Base-by-base conservation (phyloP, 2,888 invertebrate genomes). In the Melangyna quadrimaculata region DNA sequence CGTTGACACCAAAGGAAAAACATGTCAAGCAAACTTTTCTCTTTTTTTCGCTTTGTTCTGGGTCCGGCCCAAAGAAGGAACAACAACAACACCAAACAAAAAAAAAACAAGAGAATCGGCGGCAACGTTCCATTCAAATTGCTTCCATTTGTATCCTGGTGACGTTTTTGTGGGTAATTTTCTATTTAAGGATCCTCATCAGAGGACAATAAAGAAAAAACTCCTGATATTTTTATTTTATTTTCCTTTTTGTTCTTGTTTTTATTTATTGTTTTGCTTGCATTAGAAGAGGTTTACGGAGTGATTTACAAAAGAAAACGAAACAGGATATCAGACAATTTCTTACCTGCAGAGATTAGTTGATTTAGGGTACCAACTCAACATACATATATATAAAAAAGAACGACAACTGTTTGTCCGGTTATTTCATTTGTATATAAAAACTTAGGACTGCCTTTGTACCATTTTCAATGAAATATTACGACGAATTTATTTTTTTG, bases 121-220 rank as follows among this genome's bases (percentile, higher is more conserved):
- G 65, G 53, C 67, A 40, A 59, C 61, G 61, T 72, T 70, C 84
- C 75, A 75, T 71, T 79, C 67, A 84, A 84, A 84, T 84, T 84
- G 79, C 84, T 75, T 75, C 75, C 79, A 84, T 84, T 84, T 79
- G 79, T 79, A 67, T 79, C 71, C 71, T 53, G 79, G 75, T 79
- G 79, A 75, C 71, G 75, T 75, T 79, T 75, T 67, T 84, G 84
- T 75, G 84, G 79, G 79, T 84, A 84, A 84, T 84, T 84, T 84
- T 79, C 83, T 75, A 79, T 83, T 83, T 74, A 48, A 48, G 35
- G 63, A 57, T 78, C 48, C 17, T 32, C 59, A 59, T 59, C 59
- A 59, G 27, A 53, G 59, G 59, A 37, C 37, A 59, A 22, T 14
- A 14, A 9, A 19, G 45, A 32, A 43, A 43, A 43, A 37, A 0